Conservation (phyloP, 2,113 vertebrate species). For the Triplophysa tibetana region DNA sequence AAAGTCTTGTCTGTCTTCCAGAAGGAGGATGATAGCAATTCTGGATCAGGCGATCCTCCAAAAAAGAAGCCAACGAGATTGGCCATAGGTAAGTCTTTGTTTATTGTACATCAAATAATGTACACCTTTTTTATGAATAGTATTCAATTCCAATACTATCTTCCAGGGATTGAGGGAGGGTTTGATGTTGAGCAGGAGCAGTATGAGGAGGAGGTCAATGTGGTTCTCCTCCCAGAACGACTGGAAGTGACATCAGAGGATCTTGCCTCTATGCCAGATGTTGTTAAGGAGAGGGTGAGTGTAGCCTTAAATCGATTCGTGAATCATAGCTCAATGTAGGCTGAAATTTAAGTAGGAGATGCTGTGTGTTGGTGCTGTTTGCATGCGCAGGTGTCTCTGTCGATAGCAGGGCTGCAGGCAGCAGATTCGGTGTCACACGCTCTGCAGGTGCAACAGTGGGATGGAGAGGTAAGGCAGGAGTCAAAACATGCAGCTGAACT, state of each 20-base stretch:
- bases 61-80: conserved; percentile 97
- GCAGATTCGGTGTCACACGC: conserved; percentile 93
- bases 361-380: conserved; percentile 1
- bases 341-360: background rate
- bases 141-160: conserved; percentile 5
- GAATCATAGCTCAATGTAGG: background rate
- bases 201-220: conserved; percentile 92
- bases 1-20: conserved; percentile 36
- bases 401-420: conserved; percentile 86
- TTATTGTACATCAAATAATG: background rate
- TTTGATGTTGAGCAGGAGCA: conserved; percentile 95
- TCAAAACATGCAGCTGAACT: conserved; percentile 89
- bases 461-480: conserved; percentile 93
- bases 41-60: conserved; percentile 90
- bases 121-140: background rate
- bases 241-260: conserved; percentile 90
- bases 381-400: conserved; percentile 83
- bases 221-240: conserved; percentile 93
- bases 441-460: conserved; percentile 96
- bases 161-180: conserved; percentile 91
- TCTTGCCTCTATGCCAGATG: conserved; percentile 84
- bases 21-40: conserved; percentile 85
- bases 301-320: background rate
- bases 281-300: conserved; percentile 91
- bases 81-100: conserved; percentile 85